These are phyloP conservation scores for Acrocyrtus sp. DNA, from an alignment of 2,888 invertebrate genomes.

Conservation along the genomic window DNA sequence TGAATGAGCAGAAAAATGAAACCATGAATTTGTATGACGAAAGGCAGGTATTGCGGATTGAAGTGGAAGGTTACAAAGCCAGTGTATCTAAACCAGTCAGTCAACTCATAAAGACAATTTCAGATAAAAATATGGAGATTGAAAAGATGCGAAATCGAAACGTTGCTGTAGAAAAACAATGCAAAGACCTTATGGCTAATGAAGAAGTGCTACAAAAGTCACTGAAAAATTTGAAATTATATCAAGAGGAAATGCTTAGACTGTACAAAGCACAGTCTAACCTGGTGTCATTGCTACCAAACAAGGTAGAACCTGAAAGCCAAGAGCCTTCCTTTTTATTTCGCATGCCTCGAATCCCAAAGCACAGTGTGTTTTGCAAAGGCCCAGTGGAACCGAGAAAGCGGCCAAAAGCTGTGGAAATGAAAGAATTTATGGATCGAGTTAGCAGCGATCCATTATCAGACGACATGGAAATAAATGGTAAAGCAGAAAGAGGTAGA, in stretches of 20 bases:
- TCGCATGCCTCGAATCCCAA: no score
- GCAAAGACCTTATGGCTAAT: no score
- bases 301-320: neutral
- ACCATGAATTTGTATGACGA: constrained; percentile 7
- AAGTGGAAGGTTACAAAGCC: neutral
- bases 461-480: no score
- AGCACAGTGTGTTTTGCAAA: no score
- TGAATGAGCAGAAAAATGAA: neutral
- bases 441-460: no score
- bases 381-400: no score
- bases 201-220: neutral
- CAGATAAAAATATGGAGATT: neutral
- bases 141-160: no score
- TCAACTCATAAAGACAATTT: neutral
- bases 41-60: neutral
- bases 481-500: no score
- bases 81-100: neutral
- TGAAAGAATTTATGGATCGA: no score
- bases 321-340: neutral
- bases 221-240: neutral
- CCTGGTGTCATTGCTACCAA: neutral
- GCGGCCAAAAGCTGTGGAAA: no score
- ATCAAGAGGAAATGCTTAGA: neutral
- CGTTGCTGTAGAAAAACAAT: no score
- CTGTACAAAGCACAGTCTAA: neutral